Evolutionary conservation across 2,113 vertebrate genomes (phyloP).

Genomic region (Picathartes gymnocephalus): DNA sequence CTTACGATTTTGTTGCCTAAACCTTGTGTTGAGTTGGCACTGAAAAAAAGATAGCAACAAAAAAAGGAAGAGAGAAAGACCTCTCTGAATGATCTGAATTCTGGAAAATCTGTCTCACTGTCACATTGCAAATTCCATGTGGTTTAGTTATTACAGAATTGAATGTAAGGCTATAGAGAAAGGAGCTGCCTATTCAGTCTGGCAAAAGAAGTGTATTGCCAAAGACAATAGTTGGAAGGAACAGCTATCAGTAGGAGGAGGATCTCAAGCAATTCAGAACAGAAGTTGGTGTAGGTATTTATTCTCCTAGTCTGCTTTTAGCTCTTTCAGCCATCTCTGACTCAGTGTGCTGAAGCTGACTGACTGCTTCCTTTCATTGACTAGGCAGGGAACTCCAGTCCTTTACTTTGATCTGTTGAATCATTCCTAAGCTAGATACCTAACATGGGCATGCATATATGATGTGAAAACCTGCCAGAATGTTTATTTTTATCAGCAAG

Average conservation of each 20-base stretch:
- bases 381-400: background rate
- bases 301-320: background rate
- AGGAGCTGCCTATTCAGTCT: background rate
- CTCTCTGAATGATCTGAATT: background rate
- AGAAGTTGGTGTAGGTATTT: background rate
- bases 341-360: background rate
- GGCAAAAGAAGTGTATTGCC: background rate
- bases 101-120: background rate
- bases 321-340: background rate
- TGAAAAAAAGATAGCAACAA: background rate
- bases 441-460: background rate
- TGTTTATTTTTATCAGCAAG: background rate
- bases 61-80: background rate
- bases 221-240: constrained; percentile 7
- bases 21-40: background rate
- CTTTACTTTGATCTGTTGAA: background rate
- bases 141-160: background rate
- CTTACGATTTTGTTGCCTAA: background rate
- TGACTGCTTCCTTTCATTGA: background rate
- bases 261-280: background rate
- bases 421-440: background rate
- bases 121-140: background rate
- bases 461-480: background rate
- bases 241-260: background rate
- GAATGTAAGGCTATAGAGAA: background rate